Base-by-base conservation (phyloP, 2,113 vertebrate genomes). In the Typhlomys cinereus region DNA sequence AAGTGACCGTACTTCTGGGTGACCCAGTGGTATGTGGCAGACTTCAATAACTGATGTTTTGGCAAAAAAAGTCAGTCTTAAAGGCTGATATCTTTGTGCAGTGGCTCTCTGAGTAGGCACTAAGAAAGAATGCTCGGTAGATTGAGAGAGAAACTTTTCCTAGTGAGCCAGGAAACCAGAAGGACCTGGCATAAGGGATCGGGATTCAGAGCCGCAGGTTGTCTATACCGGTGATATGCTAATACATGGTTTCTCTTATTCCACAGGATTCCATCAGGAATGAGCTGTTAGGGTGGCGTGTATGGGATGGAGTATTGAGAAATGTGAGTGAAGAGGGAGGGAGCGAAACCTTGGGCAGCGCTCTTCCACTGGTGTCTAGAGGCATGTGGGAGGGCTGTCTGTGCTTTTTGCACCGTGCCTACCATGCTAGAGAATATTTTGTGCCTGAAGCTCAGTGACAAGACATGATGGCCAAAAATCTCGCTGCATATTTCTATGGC, bases 31-130 rank as follows among this genome's bases (percentile, higher is more conserved):
- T 88, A 79, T 85, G 81, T 54, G 93, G 61, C 34, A n/a, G 46
- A 92, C 69, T 93, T 90, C 86, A 92, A 39, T 82, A 92, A 94
- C 70, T 93, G 75, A 81, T 92, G n/a, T 23, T 87, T 92, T 90
- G 92, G 88, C 79, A 84, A 66, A 36, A 93, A 76, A 95, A 92
- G n/a, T 89, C 74, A 92, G 86, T 44, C 41, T 70, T 25, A 91
- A 71, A 23, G 69, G 50, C 52, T 94, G 66, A 89, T 82, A 89
- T 41, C 83, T 93, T 93, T 69, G 91, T 91, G 75, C 34, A 75
- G 34, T 83, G 70, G 52, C 25, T 18, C 96, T 94, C 39, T 82
- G 73, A 92, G 31, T 93, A 95, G 64, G 23, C 91, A 79, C 83
- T 70, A 95, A 15, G 79, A 57, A 75, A 88, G 76, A 94, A 9